A percentile compares a stretch with the other conserved stretches of the same genome.
Conservation (phyloP, 2,797 vertebrate genomes). For the Pangasius sanitwongsei region DNA sequence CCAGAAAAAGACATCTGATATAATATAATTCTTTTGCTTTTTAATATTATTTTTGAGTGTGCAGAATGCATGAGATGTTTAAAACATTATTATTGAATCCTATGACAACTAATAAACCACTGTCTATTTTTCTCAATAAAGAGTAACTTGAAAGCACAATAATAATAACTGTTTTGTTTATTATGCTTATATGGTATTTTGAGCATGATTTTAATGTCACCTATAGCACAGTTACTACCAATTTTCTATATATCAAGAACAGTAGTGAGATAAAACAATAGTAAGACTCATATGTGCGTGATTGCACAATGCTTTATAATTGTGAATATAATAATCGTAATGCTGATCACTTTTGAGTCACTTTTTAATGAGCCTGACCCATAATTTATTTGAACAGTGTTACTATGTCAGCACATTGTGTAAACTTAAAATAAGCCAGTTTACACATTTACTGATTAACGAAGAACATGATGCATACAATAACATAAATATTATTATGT, state of each 20-base stretch:
- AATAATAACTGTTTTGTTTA: neutral
- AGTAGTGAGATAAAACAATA: neutral
- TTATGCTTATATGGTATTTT: neutral
- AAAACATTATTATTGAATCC: no score
- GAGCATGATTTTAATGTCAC: neutral
- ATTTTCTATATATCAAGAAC: neutral
- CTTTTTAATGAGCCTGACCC: neutral
- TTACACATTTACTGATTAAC: neutral
- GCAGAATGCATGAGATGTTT: neutral
- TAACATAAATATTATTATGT: neutral
- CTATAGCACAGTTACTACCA: neutral
- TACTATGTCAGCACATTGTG: neutral
- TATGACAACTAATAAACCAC: neutral
- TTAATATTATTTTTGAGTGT: neutral
- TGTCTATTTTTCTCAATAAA: neutral
- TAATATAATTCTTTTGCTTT: neutral
- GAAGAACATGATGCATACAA: neutral
- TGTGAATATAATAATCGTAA: neutral
- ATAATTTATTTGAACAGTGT: neutral
- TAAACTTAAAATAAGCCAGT: no score
- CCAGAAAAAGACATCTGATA: constrained; percentile 1
- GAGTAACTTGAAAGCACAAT: neutral
- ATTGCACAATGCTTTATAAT: neutral
- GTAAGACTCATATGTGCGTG: neutral
- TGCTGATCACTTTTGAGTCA: neutral